Conservation (phyloP, 2,888 invertebrate genomes). For the Cataglyphis livida region DNA sequence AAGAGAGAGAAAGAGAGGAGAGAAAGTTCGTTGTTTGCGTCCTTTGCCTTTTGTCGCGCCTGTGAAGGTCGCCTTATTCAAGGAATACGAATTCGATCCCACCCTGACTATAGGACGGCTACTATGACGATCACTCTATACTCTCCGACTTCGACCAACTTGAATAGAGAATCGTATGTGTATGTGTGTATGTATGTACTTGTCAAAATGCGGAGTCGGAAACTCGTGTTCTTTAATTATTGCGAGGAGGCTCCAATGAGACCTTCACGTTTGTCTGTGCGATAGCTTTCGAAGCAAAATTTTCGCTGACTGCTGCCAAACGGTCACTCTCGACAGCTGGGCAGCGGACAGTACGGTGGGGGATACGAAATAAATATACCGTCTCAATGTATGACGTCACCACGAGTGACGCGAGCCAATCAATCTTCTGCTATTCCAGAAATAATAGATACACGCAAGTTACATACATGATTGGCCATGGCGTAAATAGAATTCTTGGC, state of each 20-base stretch:
- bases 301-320: constrained; percentile 70
- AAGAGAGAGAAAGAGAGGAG: background rate
- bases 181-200: background rate
- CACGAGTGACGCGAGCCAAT: constrained; percentile 3
- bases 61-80: constrained; percentile 79
- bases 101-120: background rate
- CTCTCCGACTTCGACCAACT: background rate
- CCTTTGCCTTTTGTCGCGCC: constrained; percentile 71
- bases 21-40: constrained; percentile 19
- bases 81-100: background rate
- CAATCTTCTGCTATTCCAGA: background rate
- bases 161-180: background rate
- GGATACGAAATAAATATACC: constrained; percentile 63
- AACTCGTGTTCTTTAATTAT: background rate
- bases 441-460: constrained; percentile 6
- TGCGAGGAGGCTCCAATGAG: background rate
- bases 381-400: constrained; percentile 67
- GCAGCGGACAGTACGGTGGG: constrained; percentile 64
- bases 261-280: background rate
- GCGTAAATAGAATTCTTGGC: no score
- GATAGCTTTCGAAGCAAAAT: background rate
- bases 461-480: no score
- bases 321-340: constrained; percentile 69
- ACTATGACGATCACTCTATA: background rate
- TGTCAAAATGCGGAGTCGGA: background rate